Conservation (phyloP, 2,113 vertebrate genomes). For the Cathartes aura region DNA sequence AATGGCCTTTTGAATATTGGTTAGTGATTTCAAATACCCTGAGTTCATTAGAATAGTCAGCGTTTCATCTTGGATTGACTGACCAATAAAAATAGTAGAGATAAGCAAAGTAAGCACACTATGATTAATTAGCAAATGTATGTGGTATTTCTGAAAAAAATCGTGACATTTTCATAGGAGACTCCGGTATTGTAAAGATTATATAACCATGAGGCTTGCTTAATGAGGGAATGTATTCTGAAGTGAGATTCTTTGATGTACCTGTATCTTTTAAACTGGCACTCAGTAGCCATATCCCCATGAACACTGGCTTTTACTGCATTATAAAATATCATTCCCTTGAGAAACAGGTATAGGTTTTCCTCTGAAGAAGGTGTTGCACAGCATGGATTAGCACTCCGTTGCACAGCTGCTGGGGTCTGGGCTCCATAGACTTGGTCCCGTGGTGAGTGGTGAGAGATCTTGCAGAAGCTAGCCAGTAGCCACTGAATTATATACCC, state of each 20-base stretch:
- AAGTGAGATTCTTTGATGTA: background rate
- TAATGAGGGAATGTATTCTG: background rate
- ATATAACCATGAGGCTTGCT: background rate
- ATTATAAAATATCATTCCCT: background rate
- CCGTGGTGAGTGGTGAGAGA: background rate
- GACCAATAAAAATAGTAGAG: slow-evolving; percentile 2
- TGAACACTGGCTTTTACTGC: background rate
- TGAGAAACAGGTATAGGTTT: background rate
- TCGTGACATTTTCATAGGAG: slow-evolving; percentile 31
- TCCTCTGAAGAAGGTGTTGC: background rate
- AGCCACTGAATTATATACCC: background rate
- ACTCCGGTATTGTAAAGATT: background rate
- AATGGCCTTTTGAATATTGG: slow-evolving; percentile 41
- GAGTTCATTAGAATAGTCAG: slow-evolving; percentile 51
- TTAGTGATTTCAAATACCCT: slow-evolving; percentile 66
- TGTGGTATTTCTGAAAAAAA: slow-evolving; percentile 8
- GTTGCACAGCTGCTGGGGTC: background rate
- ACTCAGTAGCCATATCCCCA: background rate
- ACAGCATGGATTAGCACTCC: background rate
- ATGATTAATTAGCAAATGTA: slow-evolving; percentile 48
- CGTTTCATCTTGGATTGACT: slow-evolving; percentile 1
- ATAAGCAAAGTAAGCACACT: slow-evolving; percentile 27
- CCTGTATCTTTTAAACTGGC: background rate
- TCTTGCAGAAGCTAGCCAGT: background rate
- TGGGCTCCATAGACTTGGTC: background rate